phyloP scores from a whole-genome alignment of 2,888 invertebrate species.

The Acronicta psi region DNA sequence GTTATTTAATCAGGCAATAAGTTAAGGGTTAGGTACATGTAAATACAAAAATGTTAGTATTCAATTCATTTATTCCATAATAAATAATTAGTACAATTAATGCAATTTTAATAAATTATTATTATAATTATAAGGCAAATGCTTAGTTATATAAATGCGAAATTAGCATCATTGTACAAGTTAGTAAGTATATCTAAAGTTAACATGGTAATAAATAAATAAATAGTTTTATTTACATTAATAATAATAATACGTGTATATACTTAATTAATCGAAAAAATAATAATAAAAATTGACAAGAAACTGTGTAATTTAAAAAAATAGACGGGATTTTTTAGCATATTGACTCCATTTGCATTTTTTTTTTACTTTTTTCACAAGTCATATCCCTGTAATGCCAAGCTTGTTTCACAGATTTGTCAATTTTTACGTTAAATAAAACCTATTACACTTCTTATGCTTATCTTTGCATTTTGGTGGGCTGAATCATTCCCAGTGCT shows the following conservation, averaged over 20 bases:
- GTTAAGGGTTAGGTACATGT: constrained; percentile 21
- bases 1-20: neutral
- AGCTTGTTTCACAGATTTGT: constrained; percentile 29
- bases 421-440: constrained; percentile 50
- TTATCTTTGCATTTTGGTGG: constrained; percentile 29
- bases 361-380: constrained; percentile 32
- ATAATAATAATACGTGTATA: constrained; percentile 44
- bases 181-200: constrained; percentile 71
- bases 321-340: neutral
- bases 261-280: constrained; percentile 55
- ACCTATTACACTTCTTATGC: constrained; percentile 51
- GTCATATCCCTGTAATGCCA: constrained; percentile 9
- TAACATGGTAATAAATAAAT: constrained; percentile 69
- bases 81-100: constrained; percentile 80
- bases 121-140: constrained; percentile 69
- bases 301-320: constrained; percentile 5
- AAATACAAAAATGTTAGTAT: constrained; percentile 62
- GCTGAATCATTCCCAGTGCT: constrained; percentile 9
- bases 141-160: constrained; percentile 82
- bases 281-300: constrained; percentile 53
- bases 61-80: constrained; percentile 81
- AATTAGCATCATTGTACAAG: constrained; percentile 79
- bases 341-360: constrained; percentile 28
- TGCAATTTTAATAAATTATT: constrained; percentile 74
- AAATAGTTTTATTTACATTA: constrained; percentile 83